These are phyloP conservation scores for Phylloscopus trochilus DNA, from an alignment of 2,113 vertebrate genomes.

Conservation along the genomic window DNA sequence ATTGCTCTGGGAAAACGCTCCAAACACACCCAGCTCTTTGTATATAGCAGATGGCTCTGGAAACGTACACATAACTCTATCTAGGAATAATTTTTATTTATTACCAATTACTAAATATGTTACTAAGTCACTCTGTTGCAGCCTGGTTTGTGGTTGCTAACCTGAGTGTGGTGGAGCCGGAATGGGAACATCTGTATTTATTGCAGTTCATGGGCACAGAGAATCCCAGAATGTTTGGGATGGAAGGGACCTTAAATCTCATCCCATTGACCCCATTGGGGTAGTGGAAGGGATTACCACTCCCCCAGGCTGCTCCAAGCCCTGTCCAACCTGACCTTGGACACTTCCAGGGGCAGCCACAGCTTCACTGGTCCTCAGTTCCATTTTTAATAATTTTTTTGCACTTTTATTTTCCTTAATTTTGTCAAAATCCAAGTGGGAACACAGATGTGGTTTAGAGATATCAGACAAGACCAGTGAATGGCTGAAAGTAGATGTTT, in stretches of 20 bases:
- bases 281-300: no score
- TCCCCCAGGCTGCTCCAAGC: not conserved
- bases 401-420: not conserved
- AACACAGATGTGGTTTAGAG: not conserved
- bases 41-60: constrained; percentile 13
- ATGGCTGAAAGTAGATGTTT: not conserved
- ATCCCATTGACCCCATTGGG: not conserved
- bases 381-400: not conserved
- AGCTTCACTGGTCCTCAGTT: not conserved
- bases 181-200: not conserved
- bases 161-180: not conserved
- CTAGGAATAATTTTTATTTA: not conserved
- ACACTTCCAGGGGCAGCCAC: not conserved
- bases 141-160: not conserved
- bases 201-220: not conserved
- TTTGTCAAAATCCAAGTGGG: not conserved
- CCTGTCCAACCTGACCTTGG: accelerated
- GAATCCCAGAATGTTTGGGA: not conserved
- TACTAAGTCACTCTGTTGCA: not conserved
- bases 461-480: not conserved
- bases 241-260: not conserved
- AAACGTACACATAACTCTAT: not conserved
- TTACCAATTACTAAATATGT: not conserved
- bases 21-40: not conserved
- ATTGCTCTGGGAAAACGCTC: constrained; percentile 9